phyloP scores from a whole-genome alignment of 2,888 invertebrate species.

The Pachycephus smyrnensis region DNA sequence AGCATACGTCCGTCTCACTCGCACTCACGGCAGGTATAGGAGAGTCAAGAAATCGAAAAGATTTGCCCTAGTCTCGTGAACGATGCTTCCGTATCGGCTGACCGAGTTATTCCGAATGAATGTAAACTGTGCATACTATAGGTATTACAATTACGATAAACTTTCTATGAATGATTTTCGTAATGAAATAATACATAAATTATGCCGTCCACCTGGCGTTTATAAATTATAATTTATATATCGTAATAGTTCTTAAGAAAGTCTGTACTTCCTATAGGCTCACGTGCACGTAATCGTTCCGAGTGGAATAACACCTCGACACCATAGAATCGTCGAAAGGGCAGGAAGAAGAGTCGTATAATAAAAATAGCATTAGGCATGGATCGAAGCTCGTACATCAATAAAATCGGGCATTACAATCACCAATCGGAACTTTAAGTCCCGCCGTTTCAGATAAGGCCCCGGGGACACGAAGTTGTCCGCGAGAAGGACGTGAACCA shows the following conservation, averaged over 20 bases:
- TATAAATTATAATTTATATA: neutral
- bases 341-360: neutral
- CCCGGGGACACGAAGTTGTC: neutral
- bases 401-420: conserved; percentile 15
- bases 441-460: conserved; percentile 22
- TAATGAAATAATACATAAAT: neutral
- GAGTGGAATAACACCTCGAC: neutral
- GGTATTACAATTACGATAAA: neutral
- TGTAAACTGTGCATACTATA: neutral
- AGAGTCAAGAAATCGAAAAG: neutral
- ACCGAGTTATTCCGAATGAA: neutral
- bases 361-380: neutral
- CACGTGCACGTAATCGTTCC: neutral
- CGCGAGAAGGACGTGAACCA: neutral
- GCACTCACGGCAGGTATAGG: neutral
- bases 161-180: neutral
- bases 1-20: neutral
- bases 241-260: neutral
- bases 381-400: conserved; percentile 4
- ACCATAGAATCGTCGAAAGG: neutral
- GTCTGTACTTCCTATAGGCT: neutral
- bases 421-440: conserved; percentile 11
- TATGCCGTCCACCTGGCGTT: neutral
- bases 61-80: neutral
- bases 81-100: neutral